Base-by-base conservation (phyloP, 1,140 invertebrate species). In the Tetragonula clypearis region DNA sequence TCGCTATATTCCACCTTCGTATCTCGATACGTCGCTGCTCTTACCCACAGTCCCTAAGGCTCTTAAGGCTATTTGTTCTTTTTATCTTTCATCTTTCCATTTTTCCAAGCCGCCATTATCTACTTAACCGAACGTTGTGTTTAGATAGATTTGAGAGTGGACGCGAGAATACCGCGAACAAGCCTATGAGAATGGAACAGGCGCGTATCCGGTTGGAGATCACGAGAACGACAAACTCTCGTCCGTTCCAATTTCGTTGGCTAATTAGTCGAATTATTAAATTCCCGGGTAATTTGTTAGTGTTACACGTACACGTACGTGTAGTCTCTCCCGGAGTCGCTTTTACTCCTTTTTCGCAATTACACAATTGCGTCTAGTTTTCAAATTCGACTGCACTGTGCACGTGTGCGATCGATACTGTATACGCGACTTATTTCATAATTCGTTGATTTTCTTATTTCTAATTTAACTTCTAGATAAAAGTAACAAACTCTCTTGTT, bases 231-330 rank as follows among this genome's bases (percentile, higher is more conserved):
- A 9, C 60, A 35, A 35, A 60, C 14, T 78, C 82, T n/a, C 74
- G 82, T 71, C 56, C 82, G 76, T 84, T 84, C 66, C 55, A 72
- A 72, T 84, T 84, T 72, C n/a, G 72, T 68, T 21, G 56, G 35
- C 41, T 78, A 84, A 84, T 84, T 84, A 84, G 41, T 21, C 8
- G 66, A 84, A 62, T 84, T 55, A 72, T 79, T 35, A 84, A 84
- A 79, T 58, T 60, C 65, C 55, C 19, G 53, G 55, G 65, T 71
- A 84, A 84, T 84, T 84, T n/a, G 82, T 72, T 72, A 55, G 72
- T 79, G 82, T 62, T 30, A 23, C 66, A 21, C 3, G 2, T 35
- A 35, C 35, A 35, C 35, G 30, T 35, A 35, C 30, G 30, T 2
- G n/a, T n/a, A n/a, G n/a, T 35, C 2, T 58, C 19, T 15, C n/a